Base-by-base conservation (phyloP, 64 coral and sea anemone species). In the Montipora foliosa region DNA sequence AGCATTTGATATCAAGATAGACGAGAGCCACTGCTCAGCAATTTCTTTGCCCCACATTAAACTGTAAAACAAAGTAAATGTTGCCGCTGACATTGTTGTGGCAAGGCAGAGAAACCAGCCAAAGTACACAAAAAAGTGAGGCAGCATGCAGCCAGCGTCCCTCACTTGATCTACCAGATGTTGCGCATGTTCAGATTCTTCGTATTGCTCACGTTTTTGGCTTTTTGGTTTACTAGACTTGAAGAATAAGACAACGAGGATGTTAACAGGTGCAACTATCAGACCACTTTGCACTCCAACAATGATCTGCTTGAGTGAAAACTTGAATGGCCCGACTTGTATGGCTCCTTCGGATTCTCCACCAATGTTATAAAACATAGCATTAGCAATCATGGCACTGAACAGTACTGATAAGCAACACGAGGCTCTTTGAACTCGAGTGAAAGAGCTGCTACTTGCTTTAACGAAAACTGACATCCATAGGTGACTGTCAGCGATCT, bases 1-100 rank as follows among this genome's bases (percentile, higher is more conserved):
- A 20, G 75, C 87, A 67, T 95, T 95, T 4, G 95, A 95, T 64
- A 97, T 66, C 16, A 97, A 74, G 66, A 97, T 95, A 7, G 95
- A 97, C 6, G 95, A 88, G 44, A 97, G 89, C 95, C 95, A 97
- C n/a, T 94, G 92, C 44, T 97, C 91, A 5, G 95, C 84, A 74
- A 95, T 59, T 21, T 90, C 90, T 78, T 95, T 97, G 0, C 93
- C 92, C 95, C 95, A 97, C 37, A 91, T 78, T 75, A 97, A 84
- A 44, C 93, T 97, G 72, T 97, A 97, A 16, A 91, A 90, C 8
- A 97, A 94, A 0, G 93, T 97, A 44, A 97, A 78, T 6, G 83
- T 91, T 17, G 95, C 89, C 3, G 95, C 94, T 9, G 82, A 59
- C 17, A 87, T 55, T 1, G 94, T 67, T 15, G 89, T 89, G n/a